Conservation (phyloP, 2,113 vertebrate species). For the Xiphophorus maculatus region DNA sequence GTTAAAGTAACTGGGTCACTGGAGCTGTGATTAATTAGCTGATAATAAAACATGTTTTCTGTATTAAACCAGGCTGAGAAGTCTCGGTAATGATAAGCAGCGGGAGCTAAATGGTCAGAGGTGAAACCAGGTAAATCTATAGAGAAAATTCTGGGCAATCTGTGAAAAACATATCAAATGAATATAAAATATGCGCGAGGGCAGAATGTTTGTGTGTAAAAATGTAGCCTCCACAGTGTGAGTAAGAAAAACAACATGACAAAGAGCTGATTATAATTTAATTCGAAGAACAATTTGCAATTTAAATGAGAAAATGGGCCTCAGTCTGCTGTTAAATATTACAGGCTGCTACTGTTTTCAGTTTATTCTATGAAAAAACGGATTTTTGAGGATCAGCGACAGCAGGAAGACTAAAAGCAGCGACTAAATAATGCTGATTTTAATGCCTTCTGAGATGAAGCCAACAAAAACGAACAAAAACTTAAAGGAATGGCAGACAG, state of each 20-base stretch:
- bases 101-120: constrained; percentile 36
- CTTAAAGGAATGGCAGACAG: not conserved
- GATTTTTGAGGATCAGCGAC: constrained; percentile 22
- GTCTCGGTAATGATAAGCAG: constrained; percentile 10
- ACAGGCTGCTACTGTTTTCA: constrained; percentile 17
- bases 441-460: constrained; percentile 19
- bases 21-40: constrained; percentile 69
- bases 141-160: constrained; percentile 1
- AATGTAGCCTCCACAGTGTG: not conserved
- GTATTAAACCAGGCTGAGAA: constrained; percentile 36
- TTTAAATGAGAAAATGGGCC: constrained; percentile 21
- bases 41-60: constrained; percentile 53
- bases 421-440: constrained; percentile 26
- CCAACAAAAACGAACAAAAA: constrained; percentile 9
- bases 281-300: constrained; percentile 44
- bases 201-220: not conserved
- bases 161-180: not conserved
- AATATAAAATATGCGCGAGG: constrained; percentile 3
- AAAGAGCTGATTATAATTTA: constrained; percentile 30
- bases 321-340: constrained; percentile 15
- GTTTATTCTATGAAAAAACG: constrained; percentile 2
- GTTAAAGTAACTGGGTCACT: constrained; percentile 73
- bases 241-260: constrained; percentile 25
- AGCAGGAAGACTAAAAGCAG: constrained; percentile 7
- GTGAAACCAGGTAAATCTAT: constrained; percentile 1